Base-by-base conservation (phyloP, 2,888 invertebrate genomes). In the Epistrophella euchroma region DNA sequence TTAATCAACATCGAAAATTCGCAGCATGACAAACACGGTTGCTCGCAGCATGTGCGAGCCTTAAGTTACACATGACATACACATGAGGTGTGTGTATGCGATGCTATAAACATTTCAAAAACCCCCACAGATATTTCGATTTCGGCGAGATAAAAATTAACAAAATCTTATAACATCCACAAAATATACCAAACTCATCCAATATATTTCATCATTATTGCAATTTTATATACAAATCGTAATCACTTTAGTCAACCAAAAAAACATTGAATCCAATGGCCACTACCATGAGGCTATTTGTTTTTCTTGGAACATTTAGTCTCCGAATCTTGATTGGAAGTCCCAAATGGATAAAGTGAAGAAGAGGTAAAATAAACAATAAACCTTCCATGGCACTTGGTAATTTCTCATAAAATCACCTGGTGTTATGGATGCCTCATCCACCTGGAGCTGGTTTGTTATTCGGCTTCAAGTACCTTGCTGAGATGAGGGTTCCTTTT, bases 331-430 rank as follows among this genome's bases (percentile, higher is more conserved):
- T 82, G 58, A 76, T 75, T 75, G 17, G 52, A 52, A 52, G 52
- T 25, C 52, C 25, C 52, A 52, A 66, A 43, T 15, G 40, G 13
- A 9, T 11, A 45, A 11, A 15, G 25, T 15, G 19, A 47, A 37
- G 55, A 68, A 9, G 37, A 35, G 10, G 55, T 32, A 56, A 45
- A 55, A 45, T 47, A 70, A 70, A 66, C 71, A 77, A 77, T 60
- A 60, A 77, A 78, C 58, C 55, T 64, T 40, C 50, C 66, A 78
- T 68, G 64, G 72, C 60, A 81, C 81, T 73, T 62, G 73, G 66
- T 72, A 60, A 73, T 86, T 86, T 81, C 77, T 81, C 85, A 86
- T 81, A 86, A 77, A 86, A 86, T 86, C 85, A 86, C 85, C 85
- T 86, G 85, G 85, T 73, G 60, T 55, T 84, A 5, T 32, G 79